phyloP scores from a whole-genome alignment of 2,888 invertebrate species.

The Lamellibrachia columna region DNA sequence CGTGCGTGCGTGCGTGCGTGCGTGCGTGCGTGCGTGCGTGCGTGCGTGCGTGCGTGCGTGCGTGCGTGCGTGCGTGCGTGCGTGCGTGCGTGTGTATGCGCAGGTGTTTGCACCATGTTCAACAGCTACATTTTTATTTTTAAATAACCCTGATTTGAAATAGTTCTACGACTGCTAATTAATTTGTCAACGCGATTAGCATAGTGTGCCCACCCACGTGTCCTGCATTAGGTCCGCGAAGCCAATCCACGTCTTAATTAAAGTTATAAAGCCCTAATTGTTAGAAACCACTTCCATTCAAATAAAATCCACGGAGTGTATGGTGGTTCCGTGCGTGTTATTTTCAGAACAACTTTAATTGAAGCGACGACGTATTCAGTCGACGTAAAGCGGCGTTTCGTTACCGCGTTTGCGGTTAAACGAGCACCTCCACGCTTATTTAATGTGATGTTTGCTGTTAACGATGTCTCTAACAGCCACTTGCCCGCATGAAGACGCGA shows the following conservation, averaged over 20 bases:
- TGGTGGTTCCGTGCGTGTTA: background rate
- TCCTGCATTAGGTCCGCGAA: background rate
- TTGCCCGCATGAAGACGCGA: background rate
- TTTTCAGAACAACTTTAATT: background rate
- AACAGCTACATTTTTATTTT: too few relatives aligned
- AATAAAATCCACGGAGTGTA: background rate
- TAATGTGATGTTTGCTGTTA: slow-evolving; percentile 3
- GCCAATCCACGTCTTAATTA: background rate
- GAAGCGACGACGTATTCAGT: background rate
- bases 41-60: too few relatives aligned
- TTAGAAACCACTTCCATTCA: background rate
- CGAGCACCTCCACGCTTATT: background rate
- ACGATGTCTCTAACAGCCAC: background rate
- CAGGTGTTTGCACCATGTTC: too few relatives aligned
- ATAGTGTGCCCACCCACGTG: background rate
- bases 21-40: too few relatives aligned
- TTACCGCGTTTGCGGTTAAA: background rate
- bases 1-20: too few relatives aligned
- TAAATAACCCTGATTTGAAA: background rate
- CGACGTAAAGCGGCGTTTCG: background rate
- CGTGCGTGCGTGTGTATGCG: too few relatives aligned
- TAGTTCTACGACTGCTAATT: background rate
- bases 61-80: too few relatives aligned
- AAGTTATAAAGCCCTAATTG: background rate
- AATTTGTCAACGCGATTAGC: background rate